Conservation (phyloP, 2,888 invertebrate species). For the Oligia fasciuncula region DNA sequence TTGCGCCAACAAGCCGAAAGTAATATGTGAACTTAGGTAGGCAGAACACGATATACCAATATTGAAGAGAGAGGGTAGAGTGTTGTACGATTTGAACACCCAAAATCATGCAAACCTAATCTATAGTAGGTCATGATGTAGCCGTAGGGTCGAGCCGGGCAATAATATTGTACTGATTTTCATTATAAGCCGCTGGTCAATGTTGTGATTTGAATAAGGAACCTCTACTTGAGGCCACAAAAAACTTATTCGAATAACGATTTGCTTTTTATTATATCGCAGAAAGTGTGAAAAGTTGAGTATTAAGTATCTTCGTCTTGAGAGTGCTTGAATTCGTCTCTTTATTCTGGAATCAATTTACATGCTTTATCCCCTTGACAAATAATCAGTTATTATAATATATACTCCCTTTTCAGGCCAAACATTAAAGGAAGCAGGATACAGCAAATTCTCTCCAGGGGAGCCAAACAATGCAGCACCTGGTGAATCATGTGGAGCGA, state of each 20-base stretch:
- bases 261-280: neutral
- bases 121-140: neutral
- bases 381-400: neutral
- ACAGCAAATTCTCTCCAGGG: neutral
- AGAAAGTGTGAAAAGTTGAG: neutral
- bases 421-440: constrained; percentile 23
- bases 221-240: neutral
- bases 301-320: neutral
- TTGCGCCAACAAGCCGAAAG: neutral
- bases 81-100: neutral
- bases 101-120: neutral
- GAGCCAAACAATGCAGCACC: neutral
- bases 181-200: neutral
- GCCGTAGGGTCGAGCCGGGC: neutral
- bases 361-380: too few relatives aligned
- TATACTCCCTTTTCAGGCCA: constrained; percentile 15
- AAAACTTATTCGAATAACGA: neutral
- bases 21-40: neutral
- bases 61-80: neutral
- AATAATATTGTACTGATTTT: neutral
- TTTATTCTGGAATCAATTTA: neutral
- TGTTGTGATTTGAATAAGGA: neutral
- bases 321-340: neutral
- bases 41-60: neutral
- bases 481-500: constrained; percentile 17